Base-by-base conservation (phyloP, 2,888 invertebrate species). In the Phrixothrix hirtus region DNA sequence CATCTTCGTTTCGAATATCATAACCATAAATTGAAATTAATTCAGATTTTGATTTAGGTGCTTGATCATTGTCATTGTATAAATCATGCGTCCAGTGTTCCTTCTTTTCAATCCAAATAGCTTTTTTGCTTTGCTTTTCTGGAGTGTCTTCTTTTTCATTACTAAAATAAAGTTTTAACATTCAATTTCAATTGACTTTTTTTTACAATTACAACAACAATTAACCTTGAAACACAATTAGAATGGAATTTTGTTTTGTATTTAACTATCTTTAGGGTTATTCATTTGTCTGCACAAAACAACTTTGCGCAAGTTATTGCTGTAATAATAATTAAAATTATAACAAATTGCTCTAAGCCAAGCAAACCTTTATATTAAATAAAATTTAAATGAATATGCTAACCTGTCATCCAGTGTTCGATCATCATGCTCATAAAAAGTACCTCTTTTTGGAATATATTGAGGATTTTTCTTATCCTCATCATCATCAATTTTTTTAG, bases 361-460 rank as follows among this genome's bases (percentile, higher is more conserved):
- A n/a, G n/a, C n/a, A n/a, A n/a, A n/a, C n/a, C n/a, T n/a, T n/a
- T n/a, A n/a, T n/a, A n/a, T n/a, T n/a, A n/a, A n/a, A n/a, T n/a
- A n/a, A n/a, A n/a, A n/a, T n/a, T n/a, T n/a, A n/a, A n/a, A n/a
- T n/a, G n/a, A n/a, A n/a, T n/a, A n/a, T n/a, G n/a, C n/a, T n/a
- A n/a, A 85, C 85, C 79, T 79, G 59, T 84, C 84, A 36, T 87
- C 88, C 12, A 86, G 85, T 2, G 91, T 92, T 56, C 95, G 80
- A 69, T 94, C 93, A 70, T 97, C 97, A 68, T 97, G 97, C 65
- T 97, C 97, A 68, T 97, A 97, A 75, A 97, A 97, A 0, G 92
- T 92, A 0, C 97, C 97, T 61, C 89, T 83, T 73, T 96, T 94
- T 0, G 97, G 97, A 62, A 97, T 95, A 75, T 95, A 97, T 69